Conservation (phyloP, 2,888 invertebrate genomes). For the Ophion obscuratus region DNA sequence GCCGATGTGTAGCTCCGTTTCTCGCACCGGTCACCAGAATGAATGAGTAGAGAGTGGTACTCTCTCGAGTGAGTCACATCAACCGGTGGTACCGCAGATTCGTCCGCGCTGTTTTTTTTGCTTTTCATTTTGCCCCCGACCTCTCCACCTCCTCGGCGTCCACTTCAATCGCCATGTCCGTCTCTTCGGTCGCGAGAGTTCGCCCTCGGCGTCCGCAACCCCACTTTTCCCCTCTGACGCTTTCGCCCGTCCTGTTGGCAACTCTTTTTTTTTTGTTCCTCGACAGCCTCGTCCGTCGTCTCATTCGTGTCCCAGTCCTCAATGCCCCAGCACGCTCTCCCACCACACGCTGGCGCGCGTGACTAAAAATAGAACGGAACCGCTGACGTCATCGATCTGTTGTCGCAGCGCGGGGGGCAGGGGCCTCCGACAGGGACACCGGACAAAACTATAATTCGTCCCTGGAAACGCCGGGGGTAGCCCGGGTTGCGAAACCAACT, state of each 20-base stretch:
- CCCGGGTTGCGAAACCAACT: slow-evolving; percentile 61
- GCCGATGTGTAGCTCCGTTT: not conserved
- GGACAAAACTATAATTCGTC: slow-evolving; percentile 71
- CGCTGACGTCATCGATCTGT: slow-evolving; percentile 78
- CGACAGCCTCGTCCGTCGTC: slow-evolving; percentile 45
- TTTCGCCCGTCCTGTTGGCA: slow-evolving; percentile 18
- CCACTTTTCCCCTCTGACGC: slow-evolving; percentile 20
- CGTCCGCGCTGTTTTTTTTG: slow-evolving; percentile 7
- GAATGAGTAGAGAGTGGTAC: not conserved
- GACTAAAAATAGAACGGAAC: slow-evolving; percentile 76
- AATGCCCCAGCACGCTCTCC: slow-evolving; percentile 26
- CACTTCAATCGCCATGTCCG: slow-evolving; percentile 29
- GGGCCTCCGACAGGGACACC: slow-evolving; percentile 29
- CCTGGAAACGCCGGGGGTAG: slow-evolving; percentile 58
- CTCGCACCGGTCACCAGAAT: slow-evolving; percentile 66
- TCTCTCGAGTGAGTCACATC: slow-evolving; percentile 28
- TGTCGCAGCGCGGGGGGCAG: slow-evolving; percentile 58
- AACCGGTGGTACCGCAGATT: slow-evolving; percentile 16
- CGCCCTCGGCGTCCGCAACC: slow-evolving; percentile 2
- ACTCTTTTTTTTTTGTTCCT: slow-evolving; percentile 38
- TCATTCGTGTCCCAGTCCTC: slow-evolving; percentile 59
- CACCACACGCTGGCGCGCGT: slow-evolving; percentile 55
- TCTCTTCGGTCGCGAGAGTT: slow-evolving; percentile 17
- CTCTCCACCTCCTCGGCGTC: slow-evolving; percentile 24
- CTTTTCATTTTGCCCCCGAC: not conserved